Evolutionary conservation across 2,113 vertebrate genomes (phyloP), one percentile per base, ranked within the genome.

Genomic region (Edolisoma coerulescens): DNA sequence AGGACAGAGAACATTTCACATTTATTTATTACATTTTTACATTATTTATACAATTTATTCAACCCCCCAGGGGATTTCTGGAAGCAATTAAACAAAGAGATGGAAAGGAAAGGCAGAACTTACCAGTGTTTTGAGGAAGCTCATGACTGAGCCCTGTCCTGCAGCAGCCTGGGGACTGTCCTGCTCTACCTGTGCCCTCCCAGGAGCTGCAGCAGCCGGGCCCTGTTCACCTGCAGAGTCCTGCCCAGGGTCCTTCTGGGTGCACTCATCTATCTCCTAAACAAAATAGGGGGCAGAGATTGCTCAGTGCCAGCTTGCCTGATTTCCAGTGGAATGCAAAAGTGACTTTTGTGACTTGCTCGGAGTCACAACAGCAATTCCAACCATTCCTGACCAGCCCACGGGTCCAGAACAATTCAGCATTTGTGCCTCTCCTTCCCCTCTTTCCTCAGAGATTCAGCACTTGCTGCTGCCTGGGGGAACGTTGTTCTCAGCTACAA

Each of bases 111-210:
- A 78, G 27, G 35, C 33, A 79, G 67, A 4, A 12, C 99, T 99
- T 97, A 99, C 99, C 97, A 99, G 96, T 3, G 98, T 99, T 98
- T 98, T 99, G 97, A 99, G 99, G 98, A 99, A 99, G 97, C 99
- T 99, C 99, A 99, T 99, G 98, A 99, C 97, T 98, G 98, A 76
- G 83, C 98, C 96, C 63, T 99, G 98, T 35, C 64, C 65, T 60
- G 92, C 63, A 54, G 81, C 84, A 21, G 91, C 81, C 64, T 96
- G 97, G 79, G 73, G 35, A 44, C 52, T 96, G 47, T 98, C 97
- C 95, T 93, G 75, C 44, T 92, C 70, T 89, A 16, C 47, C 59
- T 91, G 93, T 71, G 57, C 79, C 69, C 83, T 76, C 33, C 69
- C 85, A 33, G 94, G 79, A 6, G 95, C 91, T 74, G 87, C 84